Conservation (phyloP, 35 echinoderm and acorn worm species). For the Amphiura filiformis region DNA sequence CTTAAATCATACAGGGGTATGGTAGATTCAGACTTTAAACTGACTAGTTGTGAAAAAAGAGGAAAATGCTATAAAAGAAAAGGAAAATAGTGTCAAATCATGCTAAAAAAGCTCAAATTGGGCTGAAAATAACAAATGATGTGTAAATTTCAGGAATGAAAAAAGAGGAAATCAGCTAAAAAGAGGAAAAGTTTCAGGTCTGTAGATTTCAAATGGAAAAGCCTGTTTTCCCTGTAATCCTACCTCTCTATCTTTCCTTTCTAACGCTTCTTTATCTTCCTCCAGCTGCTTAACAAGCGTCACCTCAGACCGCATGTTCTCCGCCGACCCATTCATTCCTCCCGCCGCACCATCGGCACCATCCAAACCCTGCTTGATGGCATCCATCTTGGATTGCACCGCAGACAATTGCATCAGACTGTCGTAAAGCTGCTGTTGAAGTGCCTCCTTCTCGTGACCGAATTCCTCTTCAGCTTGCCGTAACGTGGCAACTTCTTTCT, state of each 20-base stretch:
- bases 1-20: too few relatives aligned
- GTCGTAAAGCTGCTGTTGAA: conserved; percentile 85
- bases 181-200: too few relatives aligned
- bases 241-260: conserved; percentile 96
- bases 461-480: conserved; percentile 69
- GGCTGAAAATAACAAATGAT: too few relatives aligned
- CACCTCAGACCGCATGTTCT: conserved; percentile 11
- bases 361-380: conserved; percentile 73
- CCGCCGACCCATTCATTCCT: conserved; percentile 1
- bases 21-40: too few relatives aligned
- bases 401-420: conserved; percentile 78
- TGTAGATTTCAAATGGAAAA: too few relatives aligned
- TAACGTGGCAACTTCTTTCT: conserved; percentile 52
- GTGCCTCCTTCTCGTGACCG: conserved; percentile 81
- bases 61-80: too few relatives aligned
- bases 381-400: conserved; percentile 77
- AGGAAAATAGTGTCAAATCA: too few relatives aligned
- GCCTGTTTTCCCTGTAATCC: too few relatives aligned
- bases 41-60: too few relatives aligned
- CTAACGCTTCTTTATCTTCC: conserved; percentile 86
- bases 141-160: too few relatives aligned
- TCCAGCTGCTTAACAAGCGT: conserved; percentile 83
- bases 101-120: too few relatives aligned
- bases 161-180: too few relatives aligned
- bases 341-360: not conserved